A percentile compares a stretch with the other conserved stretches of the same genome.
Conservation (phyloP, 2,888 invertebrate genomes). For the Orchestes rusci region DNA sequence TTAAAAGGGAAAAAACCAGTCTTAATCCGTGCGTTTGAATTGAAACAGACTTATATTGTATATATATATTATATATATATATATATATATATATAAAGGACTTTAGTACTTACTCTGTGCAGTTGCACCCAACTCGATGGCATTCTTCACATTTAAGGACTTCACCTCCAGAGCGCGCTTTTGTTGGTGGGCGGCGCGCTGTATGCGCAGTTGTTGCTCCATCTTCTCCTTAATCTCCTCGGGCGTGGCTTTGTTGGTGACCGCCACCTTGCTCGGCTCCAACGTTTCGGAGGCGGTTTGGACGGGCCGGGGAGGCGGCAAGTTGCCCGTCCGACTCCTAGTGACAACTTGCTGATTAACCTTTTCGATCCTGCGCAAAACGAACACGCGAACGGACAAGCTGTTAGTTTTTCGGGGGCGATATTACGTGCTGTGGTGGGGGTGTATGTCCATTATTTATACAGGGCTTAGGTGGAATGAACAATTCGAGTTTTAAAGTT, state of each 20-base stretch:
- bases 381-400: not conserved
- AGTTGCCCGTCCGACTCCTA: conserved; percentile 70
- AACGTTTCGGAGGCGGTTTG: conserved; percentile 22
- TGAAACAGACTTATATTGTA: too few relatives aligned
- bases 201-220: conserved; percentile 84
- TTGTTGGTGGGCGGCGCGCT: conserved; percentile 83
- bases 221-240: conserved; percentile 82
- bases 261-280: conserved; percentile 43
- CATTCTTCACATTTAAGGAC: conserved; percentile 34
- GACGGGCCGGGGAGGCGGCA: conserved; percentile 47
- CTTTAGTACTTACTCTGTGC: too few relatives aligned
- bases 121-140: conserved; percentile 47
- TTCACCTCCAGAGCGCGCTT: conserved; percentile 65
- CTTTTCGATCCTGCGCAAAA: conserved; percentile 54
- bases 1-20: conserved; percentile 26
- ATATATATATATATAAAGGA: too few relatives aligned
- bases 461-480: too few relatives aligned
- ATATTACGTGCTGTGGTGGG: too few relatives aligned
- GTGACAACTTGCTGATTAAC: conserved; percentile 71
- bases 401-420: not conserved
- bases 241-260: conserved; percentile 55
- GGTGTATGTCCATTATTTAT: too few relatives aligned
- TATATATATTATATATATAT: too few relatives aligned
- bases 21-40: not conserved
- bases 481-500: too few relatives aligned